Conservation (phyloP, 2,888 invertebrate genomes). For the Incurvaria masculella region DNA sequence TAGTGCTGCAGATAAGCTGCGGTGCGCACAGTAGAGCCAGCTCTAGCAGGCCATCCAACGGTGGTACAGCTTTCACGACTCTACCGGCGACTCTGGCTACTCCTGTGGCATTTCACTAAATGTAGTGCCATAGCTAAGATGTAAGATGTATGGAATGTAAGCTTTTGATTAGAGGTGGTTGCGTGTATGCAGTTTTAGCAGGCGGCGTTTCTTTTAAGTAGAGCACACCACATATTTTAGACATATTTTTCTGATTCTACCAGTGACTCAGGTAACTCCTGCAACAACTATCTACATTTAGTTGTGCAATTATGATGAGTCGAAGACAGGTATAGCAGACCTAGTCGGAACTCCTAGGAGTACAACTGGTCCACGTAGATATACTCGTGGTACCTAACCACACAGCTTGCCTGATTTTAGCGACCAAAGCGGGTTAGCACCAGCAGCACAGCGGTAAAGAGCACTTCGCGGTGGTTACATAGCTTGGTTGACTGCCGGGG, state of each 20-base stretch:
- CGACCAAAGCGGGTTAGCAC: too few species aligned
- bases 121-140: too few species aligned
- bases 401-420: conserved; percentile 29
- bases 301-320: too few species aligned
- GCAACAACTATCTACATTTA: conserved; percentile 10
- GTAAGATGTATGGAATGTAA: too few species aligned
- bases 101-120: conserved; percentile 24
- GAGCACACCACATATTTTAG: conserved; percentile 36
- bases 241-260: conserved; percentile 27
- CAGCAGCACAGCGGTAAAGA: too few species aligned
- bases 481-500: too few species aligned
- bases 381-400: conserved; percentile 37
- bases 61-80: conserved; percentile 41
- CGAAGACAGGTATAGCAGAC: conserved; percentile 42
- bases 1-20: too few species aligned
- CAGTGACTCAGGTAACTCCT: conserved; percentile 35
- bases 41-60: conserved; percentile 45
- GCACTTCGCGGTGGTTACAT: too few species aligned
- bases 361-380: conserved; percentile 41
- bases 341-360: conserved; percentile 40
- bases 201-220: conserved; percentile 46
- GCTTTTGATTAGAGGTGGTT: conserved; percentile 40
- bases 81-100: conserved; percentile 27
- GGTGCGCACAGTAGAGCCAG: conserved; percentile 41
- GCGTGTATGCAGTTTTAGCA: conserved; percentile 41